These are phyloP conservation scores for Mythimna albipuncta DNA, from an alignment of 2,888 invertebrate genomes.

Conservation along the genomic window DNA sequence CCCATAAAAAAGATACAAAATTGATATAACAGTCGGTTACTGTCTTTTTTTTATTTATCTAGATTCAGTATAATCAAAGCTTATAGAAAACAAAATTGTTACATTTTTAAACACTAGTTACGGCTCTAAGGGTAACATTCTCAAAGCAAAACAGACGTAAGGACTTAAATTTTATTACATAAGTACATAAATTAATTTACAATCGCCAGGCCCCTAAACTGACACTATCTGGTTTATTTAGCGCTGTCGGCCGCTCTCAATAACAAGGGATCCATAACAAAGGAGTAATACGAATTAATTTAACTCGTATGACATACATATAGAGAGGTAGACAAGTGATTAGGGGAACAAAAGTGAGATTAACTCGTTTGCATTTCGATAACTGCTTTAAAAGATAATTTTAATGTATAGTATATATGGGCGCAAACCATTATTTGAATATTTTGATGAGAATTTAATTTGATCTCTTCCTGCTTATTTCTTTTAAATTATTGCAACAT, in stretches of 20 bases:
- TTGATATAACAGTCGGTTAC: too few relatives aligned
- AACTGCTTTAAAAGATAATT: conserved; percentile 1
- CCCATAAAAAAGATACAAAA: too few relatives aligned
- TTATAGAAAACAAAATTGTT: too few relatives aligned
- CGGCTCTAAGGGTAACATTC: not conserved
- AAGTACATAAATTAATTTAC: conserved; percentile 36
- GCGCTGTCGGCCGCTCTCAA: conserved; percentile 4
- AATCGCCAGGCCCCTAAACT: conserved; percentile 22
- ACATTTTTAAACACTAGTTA: too few relatives aligned
- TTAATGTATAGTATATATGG: not conserved
- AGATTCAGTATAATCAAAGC: too few relatives aligned
- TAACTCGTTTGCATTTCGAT: conserved; percentile 10
- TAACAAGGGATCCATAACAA: conserved; percentile 26
- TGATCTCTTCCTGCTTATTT: too few relatives aligned
- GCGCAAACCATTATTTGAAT: too few relatives aligned
- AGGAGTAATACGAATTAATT: conserved; percentile 41
- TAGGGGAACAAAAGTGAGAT: conserved; percentile 8
- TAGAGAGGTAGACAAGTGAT: conserved; percentile 13
- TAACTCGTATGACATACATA: conserved; percentile 2
- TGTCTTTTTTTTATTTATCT: too few relatives aligned
- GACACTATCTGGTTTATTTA: conserved; percentile 43
- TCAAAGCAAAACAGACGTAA: not conserved
- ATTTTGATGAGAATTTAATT: too few relatives aligned
- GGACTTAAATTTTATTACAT: conserved; percentile 16
- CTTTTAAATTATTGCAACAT: too few relatives aligned